Conservation (phyloP, 1,140 invertebrate genomes). For the Monochamus saltuarius region DNA sequence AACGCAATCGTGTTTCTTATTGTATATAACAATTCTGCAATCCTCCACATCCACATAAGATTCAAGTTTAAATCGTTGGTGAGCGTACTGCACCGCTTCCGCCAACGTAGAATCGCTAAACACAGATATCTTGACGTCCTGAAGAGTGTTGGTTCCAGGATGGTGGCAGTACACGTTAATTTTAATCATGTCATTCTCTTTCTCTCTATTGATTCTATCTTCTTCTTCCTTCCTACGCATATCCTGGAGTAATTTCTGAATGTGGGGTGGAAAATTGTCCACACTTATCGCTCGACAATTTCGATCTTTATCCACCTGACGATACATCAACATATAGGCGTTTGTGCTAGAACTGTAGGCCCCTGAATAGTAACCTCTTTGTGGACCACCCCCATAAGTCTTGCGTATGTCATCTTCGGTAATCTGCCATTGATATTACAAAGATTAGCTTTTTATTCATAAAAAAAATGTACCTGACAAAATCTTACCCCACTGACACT, state of each 20-base stretch:
- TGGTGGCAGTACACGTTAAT: constrained; percentile 66
- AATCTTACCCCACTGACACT: constrained; percentile 62
- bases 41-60: constrained; percentile 61
- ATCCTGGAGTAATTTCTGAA: constrained; percentile 66
- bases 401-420: constrained; percentile 81
- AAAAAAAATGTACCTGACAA: not conserved
- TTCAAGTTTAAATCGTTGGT: constrained; percentile 63
- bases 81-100: constrained; percentile 61
- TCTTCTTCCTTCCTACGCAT: constrained; percentile 70
- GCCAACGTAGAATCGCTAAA: constrained; percentile 60
- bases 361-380: constrained; percentile 71
- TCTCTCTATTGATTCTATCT: constrained; percentile 60
- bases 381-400: constrained; percentile 77
- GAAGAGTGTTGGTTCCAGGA: constrained; percentile 57
- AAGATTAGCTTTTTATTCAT: not conserved
- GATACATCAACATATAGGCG: constrained; percentile 93
- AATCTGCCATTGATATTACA: constrained; percentile 51
- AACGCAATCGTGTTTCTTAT: constrained; percentile 66
- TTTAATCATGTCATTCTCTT: constrained; percentile 64
- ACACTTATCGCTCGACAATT: constrained; percentile 69
- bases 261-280: constrained; percentile 74
- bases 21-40: constrained; percentile 74
- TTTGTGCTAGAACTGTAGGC: constrained; percentile 83
- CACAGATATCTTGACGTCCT: constrained; percentile 59
- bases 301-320: constrained; percentile 72